phyloP scores from a whole-genome alignment of 2,888 invertebrate genomes.

The Andrena camellia region DNA sequence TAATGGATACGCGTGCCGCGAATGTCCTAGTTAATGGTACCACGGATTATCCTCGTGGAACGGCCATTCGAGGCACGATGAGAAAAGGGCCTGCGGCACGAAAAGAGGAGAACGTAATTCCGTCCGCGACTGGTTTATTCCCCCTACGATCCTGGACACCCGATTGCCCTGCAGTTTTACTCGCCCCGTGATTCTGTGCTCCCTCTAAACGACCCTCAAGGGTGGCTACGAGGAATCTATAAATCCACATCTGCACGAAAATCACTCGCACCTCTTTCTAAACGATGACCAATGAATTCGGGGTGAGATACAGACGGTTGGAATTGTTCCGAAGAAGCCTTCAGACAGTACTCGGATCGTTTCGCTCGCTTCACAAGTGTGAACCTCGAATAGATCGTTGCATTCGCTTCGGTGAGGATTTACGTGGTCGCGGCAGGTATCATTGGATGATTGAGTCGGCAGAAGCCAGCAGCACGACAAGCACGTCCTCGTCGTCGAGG shows the following conservation, averaged over 20 bases:
- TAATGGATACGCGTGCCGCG: slow-evolving; percentile 62
- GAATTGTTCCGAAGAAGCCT: no score
- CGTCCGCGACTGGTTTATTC: slow-evolving; percentile 11
- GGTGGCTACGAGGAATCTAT: not conserved
- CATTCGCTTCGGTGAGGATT: not conserved
- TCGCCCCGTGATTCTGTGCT: not conserved
- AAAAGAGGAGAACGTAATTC: slow-evolving; percentile 20
- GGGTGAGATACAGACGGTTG: no score
- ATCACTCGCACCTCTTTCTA: no score
- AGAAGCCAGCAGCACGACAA: not conserved
- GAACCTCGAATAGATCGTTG: not conserved
- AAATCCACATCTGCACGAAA: not conserved
- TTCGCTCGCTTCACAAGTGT: no score
- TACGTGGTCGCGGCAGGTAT: not conserved
- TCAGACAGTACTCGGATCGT: no score
- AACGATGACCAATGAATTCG: no score
- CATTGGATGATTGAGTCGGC: not conserved
- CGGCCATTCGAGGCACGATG: slow-evolving; percentile 25
- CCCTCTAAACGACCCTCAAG: not conserved
- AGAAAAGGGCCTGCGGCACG: not conserved
- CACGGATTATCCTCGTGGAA: slow-evolving; percentile 51
- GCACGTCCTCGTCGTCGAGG: slow-evolving; percentile 18
- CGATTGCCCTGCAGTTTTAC: not conserved
- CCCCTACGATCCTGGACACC: not conserved
- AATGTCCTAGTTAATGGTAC: slow-evolving; percentile 61